phyloP scores from a whole-genome alignment of 2,888 invertebrate genomes.

The Adineta ricciae region DNA sequence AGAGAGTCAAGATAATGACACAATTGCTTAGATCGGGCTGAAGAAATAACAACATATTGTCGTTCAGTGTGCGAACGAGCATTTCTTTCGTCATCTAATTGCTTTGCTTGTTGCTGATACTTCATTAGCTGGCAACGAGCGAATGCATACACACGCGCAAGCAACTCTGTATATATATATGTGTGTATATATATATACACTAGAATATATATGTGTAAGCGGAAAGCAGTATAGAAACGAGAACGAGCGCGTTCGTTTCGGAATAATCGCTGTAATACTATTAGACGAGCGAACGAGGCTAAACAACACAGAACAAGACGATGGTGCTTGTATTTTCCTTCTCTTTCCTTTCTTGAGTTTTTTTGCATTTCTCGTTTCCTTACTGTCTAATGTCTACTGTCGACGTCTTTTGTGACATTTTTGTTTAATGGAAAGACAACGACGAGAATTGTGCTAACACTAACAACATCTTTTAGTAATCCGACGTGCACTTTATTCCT shows the following conservation, averaged over 20 bases:
- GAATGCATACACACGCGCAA: not conserved
- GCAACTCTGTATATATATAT: not conserved
- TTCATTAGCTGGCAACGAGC: not conserved
- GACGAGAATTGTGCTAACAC: not conserved
- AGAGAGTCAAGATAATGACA: not conserved
- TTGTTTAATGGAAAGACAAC: slow-evolving; percentile 12
- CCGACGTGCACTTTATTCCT: not conserved
- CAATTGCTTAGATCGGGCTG: not conserved
- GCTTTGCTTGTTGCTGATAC: not conserved
- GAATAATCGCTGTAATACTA: not conserved
- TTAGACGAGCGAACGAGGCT: not conserved
- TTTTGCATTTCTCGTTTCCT: not conserved
- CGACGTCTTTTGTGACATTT: slow-evolving; percentile 9
- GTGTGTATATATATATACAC: not conserved
- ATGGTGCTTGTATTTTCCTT: not conserved
- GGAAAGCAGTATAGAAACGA: not conserved
- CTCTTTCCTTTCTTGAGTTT: not conserved
- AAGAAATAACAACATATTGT: not conserved
- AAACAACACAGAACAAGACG: not conserved
- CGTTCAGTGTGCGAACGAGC: not conserved
- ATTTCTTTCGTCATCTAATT: not conserved
- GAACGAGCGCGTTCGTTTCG: not conserved
- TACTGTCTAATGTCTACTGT: not conserved
- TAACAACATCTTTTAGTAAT: not conserved
- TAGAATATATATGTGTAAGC: not conserved